A percentile compares a stretch with the other conserved stretches of the same genome.
These are phyloP conservation scores for Trissolcus japonicus DNA, from an alignment of 2,888 invertebrate species.

Conservation along the genomic window DNA sequence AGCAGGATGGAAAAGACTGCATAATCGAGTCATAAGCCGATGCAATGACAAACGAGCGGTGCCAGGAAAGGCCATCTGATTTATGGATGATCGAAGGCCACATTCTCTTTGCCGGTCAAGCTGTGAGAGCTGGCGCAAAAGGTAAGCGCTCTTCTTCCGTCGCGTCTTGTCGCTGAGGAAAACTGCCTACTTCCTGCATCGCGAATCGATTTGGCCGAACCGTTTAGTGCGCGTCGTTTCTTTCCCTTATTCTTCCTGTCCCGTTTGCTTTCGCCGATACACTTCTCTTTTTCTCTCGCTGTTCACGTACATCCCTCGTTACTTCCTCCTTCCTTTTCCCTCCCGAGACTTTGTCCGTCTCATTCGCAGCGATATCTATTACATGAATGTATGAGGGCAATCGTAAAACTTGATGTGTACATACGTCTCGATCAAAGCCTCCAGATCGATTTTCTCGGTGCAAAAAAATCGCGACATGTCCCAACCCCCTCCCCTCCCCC, in stretches of 20 bases:
- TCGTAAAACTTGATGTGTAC: slow-evolving; percentile 75
- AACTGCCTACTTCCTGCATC: slow-evolving; percentile 48
- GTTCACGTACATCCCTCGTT: slow-evolving; percentile 43
- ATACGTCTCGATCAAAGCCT: slow-evolving; percentile 71
- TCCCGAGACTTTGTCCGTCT: slow-evolving; percentile 44
- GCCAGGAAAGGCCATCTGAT: slow-evolving; percentile 71
- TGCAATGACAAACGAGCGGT: slow-evolving; percentile 70
- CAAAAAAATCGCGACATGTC: slow-evolving; percentile 60
- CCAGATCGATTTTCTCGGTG: slow-evolving; percentile 68
- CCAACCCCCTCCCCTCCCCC: slow-evolving; percentile 35
- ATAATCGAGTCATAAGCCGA: slow-evolving; percentile 62
- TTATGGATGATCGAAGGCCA: slow-evolving; percentile 65
- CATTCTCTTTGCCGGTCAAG: slow-evolving; percentile 52
- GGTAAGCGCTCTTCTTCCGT: slow-evolving; percentile 65
- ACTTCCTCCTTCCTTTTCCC: slow-evolving; percentile 39
- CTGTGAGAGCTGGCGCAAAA: slow-evolving; percentile 56
- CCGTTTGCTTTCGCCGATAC: slow-evolving; percentile 15
- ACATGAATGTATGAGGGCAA: slow-evolving; percentile 76
- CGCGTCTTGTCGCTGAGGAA: slow-evolving; percentile 50
- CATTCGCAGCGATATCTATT: slow-evolving; percentile 64
- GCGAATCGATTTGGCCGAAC: slow-evolving; percentile 43
- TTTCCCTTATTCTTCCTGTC: slow-evolving; percentile 31
- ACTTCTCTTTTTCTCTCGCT: slow-evolving; percentile 30
- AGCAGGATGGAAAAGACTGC: slow-evolving; percentile 33
- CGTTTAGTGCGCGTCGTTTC: slow-evolving; percentile 43